Conservation (phyloP, 1,140 invertebrate species). For the Mizuhopecten yessoensis region DNA sequence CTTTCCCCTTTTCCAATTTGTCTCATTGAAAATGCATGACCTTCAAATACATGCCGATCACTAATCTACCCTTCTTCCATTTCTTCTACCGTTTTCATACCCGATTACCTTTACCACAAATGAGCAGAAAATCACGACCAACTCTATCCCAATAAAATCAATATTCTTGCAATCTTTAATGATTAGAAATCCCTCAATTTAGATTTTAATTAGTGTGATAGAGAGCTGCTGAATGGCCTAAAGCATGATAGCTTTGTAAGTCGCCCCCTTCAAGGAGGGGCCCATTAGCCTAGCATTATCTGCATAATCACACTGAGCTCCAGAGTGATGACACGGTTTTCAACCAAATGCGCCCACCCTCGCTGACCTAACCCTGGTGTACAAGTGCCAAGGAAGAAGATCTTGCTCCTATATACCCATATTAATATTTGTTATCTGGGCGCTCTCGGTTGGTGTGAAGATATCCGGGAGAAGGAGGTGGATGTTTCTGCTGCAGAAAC, state of each 20-base stretch:
- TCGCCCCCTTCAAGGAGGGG: conserved; percentile 21
- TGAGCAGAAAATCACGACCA: conserved; percentile 32
- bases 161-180: conserved; percentile 29
- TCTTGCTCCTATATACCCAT: conserved; percentile 9
- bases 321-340: conserved; percentile 21
- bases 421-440: conserved; percentile 39
- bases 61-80: not conserved
- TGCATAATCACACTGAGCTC: conserved; percentile 14
- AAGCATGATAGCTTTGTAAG: conserved; percentile 34
- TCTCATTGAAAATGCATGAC: conserved; percentile 28
- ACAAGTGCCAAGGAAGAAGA: conserved; percentile 24
- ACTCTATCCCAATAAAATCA: conserved; percentile 6
- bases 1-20: not conserved
- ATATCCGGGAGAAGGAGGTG: conserved; percentile 3
- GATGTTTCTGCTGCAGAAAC: conserved; percentile 10
- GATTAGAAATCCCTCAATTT: conserved; percentile 35
- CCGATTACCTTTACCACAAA: conserved; percentile 37
- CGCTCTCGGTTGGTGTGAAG: conserved; percentile 36
- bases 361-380: conserved; percentile 22
- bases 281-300: conserved; percentile 37
- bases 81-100: not conserved
- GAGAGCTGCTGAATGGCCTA: not conserved
- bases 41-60: not conserved
- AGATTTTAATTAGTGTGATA: conserved; percentile 36
- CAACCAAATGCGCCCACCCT: conserved; percentile 22